A percentile compares a stretch with the other conserved stretches of the same genome.
Conservation (phyloP, 2,113 vertebrate species). For the Desmodus rotundus region DNA sequence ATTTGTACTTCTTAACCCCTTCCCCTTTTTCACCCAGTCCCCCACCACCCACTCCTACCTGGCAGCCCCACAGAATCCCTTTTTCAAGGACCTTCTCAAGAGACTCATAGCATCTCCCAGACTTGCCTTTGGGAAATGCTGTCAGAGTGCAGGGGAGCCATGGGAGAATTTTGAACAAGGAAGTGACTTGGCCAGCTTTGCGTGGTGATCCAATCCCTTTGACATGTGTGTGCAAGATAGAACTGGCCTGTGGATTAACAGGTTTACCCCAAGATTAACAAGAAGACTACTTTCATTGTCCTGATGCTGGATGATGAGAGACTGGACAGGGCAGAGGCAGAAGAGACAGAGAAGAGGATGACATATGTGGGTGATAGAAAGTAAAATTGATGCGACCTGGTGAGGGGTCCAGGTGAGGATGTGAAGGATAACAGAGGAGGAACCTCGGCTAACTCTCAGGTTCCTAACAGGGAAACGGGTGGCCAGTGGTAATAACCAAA, state of each 20-base stretch:
- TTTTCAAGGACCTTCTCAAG: neutral
- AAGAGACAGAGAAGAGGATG: neutral
- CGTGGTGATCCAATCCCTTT: neutral
- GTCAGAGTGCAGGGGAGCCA: neutral
- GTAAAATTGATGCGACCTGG: neutral
- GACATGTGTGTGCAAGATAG: neutral
- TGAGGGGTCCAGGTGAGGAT: neutral
- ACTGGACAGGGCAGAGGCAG: neutral
- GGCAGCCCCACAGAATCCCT: neutral
- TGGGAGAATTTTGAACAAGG: neutral
- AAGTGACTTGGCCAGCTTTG: neutral
- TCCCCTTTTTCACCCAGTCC: neutral
- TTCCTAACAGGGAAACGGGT: neutral
- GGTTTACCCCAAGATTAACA: constrained; percentile 30
- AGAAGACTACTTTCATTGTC: neutral
- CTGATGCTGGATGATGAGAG: neutral
- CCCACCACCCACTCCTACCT: neutral
- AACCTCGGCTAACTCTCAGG: neutral
- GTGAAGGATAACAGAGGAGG: neutral
- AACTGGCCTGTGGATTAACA: neutral
- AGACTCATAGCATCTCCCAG: neutral
- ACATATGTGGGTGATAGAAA: neutral
- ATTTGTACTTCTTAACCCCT: neutral
- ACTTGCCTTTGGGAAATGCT: neutral
- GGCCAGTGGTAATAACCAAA: neutral